Percentiles rank a stretch among this genome's conserved stretches.
Evolutionary conservation across 2,888 invertebrate species (phyloP).

Genomic region (Tridacna gigas): DNA sequence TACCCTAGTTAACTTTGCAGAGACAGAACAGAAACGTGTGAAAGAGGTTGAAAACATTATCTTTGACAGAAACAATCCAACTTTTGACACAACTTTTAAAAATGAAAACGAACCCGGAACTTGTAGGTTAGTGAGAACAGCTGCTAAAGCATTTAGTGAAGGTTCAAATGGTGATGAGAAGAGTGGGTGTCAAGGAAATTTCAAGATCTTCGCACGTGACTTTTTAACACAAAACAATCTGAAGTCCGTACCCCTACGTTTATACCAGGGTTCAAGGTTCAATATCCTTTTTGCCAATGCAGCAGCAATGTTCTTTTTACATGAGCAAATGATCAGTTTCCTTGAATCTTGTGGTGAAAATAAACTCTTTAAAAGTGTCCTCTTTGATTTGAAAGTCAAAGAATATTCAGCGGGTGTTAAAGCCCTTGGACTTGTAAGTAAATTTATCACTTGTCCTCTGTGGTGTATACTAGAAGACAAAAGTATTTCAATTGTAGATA

Average conservation of each 20-base stretch:
- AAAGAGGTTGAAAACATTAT: constrained; percentile 9
- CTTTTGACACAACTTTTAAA: constrained; percentile 7
- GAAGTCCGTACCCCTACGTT: constrained; percentile 9
- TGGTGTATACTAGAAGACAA: constrained; percentile 45
- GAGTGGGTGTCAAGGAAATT: constrained; percentile 28
- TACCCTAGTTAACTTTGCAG: constrained; percentile 39
- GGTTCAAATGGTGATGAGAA: constrained; percentile 11
- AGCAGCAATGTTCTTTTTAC: constrained; percentile 37
- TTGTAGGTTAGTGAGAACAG: constrained; percentile 29
- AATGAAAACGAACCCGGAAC: constrained; percentile 9
- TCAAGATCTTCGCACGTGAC: constrained; percentile 12
- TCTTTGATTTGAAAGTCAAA: constrained; percentile 49
- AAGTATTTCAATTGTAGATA: constrained; percentile 35
- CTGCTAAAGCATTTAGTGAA: constrained; percentile 27
- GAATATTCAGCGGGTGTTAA: constrained; percentile 57
- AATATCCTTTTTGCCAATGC: constrained; percentile 26
- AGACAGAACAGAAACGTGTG: constrained; percentile 13
- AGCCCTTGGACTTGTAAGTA: constrained; percentile 61
- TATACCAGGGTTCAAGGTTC: constrained; percentile 12
- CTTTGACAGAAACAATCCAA: neutral
- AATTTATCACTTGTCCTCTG: constrained; percentile 38
- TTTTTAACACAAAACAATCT: constrained; percentile 19
- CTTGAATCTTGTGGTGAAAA: constrained; percentile 36
- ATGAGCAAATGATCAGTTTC: constrained; percentile 39
- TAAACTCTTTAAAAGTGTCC: constrained; percentile 42